Evolutionary conservation across 2,797 vertebrate species (phyloP), one percentile per base, ranked within the genome.

Genomic region (Lepus townsendii): DNA sequence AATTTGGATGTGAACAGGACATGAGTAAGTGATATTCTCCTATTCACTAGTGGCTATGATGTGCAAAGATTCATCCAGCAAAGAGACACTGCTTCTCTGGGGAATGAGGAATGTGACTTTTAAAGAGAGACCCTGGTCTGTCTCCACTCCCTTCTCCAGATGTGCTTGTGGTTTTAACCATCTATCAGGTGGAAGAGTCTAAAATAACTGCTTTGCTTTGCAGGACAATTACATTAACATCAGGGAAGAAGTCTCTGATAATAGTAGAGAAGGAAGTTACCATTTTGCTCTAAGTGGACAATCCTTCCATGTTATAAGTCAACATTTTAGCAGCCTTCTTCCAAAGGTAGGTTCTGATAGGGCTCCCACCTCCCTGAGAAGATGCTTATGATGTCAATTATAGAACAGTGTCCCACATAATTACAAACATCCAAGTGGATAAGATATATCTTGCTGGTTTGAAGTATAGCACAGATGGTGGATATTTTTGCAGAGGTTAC

Each of bases 281-380:
- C 98, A 99, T 96, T 99, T 99, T 98, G 98, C 98, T 52, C 96
- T 99, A 96, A 98, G 62, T 87, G 98, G 98, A 93, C 98, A 97
- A 84, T 98, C 98, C 9, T 98, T 98, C 42, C 97, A 98, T 84
- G 96, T 97, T 72, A 57, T 98, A 95, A 71, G 80, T n/a, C 97
- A 98, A 24, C 97, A 98, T 97, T 99, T 98, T 95, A 97, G 91
- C 35, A 96, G 97, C 77, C 96, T 98, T 22, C 91, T 99, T 80
- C 98, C 98, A 73, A 98, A 98, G 98, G 98, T 98, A 97, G 97
- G 93, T 95, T 42, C 22, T 86, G 38, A 24, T 50, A 86, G 27
- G 38, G 20, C 50, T 68, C 7, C 32, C 42, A 1, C 76, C 42
- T 38, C 66, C 19, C 66, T 20, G 22, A 35, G 68, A 91, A 88